phyloP scores from a whole-genome alignment of 2,797 vertebrate species.

The Neomorphus geoffroyi region DNA sequence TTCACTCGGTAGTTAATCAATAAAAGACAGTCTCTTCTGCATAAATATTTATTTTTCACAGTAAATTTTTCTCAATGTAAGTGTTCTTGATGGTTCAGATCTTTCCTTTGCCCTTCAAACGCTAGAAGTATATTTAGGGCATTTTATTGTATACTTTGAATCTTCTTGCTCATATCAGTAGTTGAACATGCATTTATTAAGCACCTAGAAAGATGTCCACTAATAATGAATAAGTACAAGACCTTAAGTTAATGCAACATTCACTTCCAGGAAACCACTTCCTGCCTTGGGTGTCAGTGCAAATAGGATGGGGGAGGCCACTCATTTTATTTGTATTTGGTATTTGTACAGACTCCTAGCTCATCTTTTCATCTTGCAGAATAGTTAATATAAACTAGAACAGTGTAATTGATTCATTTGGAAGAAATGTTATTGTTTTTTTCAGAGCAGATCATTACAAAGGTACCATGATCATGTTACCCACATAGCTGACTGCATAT shows the following conservation, averaged over 20 bases:
- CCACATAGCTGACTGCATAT: background rate
- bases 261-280: background rate
- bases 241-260: background rate
- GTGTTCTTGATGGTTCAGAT: background rate
- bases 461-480: fast-evolving
- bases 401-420: background rate
- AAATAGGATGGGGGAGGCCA: background rate
- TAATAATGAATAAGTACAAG: background rate
- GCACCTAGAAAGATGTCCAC: background rate
- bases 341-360: background rate
- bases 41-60: background rate
- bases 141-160: background rate
- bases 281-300: background rate
- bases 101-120: background rate
- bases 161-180: background rate
- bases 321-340: background rate
- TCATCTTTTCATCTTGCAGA: background rate
- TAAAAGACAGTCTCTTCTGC: background rate
- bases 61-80: background rate
- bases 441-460: background rate
- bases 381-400: background rate
- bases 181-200: background rate
- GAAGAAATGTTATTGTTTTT: background rate
- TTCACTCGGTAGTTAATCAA: background rate
- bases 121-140: background rate